Evolutionary conservation across 2,888 invertebrate species (phyloP), one percentile per base, ranked within the genome.

Genomic region (Sarcophaga rosellei): DNA sequence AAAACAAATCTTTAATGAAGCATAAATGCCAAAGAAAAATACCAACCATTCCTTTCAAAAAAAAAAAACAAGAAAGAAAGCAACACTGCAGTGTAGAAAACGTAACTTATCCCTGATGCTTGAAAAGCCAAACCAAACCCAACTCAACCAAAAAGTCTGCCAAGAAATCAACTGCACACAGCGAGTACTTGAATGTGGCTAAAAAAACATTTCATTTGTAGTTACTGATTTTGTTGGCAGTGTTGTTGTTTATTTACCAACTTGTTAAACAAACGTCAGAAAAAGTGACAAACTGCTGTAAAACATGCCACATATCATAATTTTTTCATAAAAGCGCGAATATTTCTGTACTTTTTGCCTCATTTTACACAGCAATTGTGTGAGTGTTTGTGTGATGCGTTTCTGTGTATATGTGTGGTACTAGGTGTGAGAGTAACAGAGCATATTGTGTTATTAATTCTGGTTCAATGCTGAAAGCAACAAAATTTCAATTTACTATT

Each of bases 1-100:
- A 88, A 88, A 87, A 86, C 85, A 84, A 85, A 88, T 87, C 88
- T 85, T 88, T 87, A 88, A 88, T 88, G 88, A 88, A 88, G 88
- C 88, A 83, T 86, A 88, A 82, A 84, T 81, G 76, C 65, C 82
- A 75, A 77, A 35, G 72, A 66, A 77, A 53, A 77, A 77, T 82
- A 82, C 72, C 65, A 72, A 72, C 72, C 8, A 72, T 63, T 82
- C 70, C 17, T 44, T 17, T 68, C 59, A 1, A 2, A 4, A 11
- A 44, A 44, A 23, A 2, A 8, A n/a, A 44, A 23, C 35, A 59
- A 59, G 59, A 63, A 20, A 44, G 17, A 66, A 66, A 57, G n/a
- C 8, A 35, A 1, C 10, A 35, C 35, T 35, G 35, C 35, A 35
- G 1, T 8, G 35, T 8, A 35, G 35, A 35, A 35, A 35, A 35